phyloP scores from a whole-genome alignment of 2,888 invertebrate genomes.

The Tipula vernalis region DNA sequence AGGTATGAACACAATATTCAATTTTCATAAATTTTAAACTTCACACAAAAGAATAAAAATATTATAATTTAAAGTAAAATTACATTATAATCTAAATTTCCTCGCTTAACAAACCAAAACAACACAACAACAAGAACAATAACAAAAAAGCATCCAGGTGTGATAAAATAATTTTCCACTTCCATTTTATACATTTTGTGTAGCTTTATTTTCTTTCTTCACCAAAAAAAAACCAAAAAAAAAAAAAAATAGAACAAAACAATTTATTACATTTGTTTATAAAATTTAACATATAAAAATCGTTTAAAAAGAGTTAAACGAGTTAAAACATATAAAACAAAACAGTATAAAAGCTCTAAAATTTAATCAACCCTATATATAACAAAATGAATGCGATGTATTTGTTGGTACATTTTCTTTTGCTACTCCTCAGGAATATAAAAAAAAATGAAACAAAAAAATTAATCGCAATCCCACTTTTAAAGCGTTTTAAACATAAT shows the following conservation, averaged over 20 bases:
- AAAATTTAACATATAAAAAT: conserved; percentile 7
- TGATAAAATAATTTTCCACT: conserved; percentile 10
- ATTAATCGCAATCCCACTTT: background rate
- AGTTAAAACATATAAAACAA: background rate
- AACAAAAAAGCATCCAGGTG: conserved; percentile 7
- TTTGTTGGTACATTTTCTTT: background rate
- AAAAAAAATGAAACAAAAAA: background rate
- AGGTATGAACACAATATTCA: background rate
- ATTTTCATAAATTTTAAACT: background rate
- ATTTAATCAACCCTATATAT: conserved; percentile 9
- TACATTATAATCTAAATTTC: background rate
- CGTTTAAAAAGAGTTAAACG: conserved; percentile 10
- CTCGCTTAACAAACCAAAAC: conserved; percentile 7
- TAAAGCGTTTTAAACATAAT: background rate
- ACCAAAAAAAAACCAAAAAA: background rate
- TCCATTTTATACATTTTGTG: background rate
- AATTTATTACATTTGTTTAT: conserved; percentile 10
- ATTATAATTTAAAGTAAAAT: background rate
- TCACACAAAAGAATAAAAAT: background rate
- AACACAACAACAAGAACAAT: background rate
- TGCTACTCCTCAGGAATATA: background rate
- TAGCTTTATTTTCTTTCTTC: background rate
- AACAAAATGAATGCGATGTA: background rate
- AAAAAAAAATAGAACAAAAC: background rate
- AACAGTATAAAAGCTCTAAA: background rate